Conservation (phyloP, 2,113 vertebrate genomes). For the Pseudopodoces humilis region DNA sequence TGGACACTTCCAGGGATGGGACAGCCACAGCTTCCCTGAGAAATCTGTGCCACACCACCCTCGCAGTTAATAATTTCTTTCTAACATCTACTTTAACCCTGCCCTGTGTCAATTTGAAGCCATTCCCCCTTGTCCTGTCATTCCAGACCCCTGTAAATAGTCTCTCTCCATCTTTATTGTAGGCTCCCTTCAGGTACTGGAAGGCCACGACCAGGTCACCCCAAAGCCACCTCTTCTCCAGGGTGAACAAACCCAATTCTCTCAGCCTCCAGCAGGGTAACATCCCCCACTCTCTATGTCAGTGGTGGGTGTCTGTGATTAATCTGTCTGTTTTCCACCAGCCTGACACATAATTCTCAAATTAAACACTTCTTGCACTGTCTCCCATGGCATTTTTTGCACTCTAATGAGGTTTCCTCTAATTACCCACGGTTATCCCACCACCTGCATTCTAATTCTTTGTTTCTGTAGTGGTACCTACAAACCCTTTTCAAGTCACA, state of each 20-base stretch:
- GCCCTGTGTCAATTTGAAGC: background rate
- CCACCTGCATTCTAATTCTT: background rate
- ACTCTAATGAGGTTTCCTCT: rapidly evolving
- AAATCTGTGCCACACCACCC: background rate
- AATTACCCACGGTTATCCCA: background rate
- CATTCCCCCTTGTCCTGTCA: background rate
- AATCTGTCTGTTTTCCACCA: background rate
- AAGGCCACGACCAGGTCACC: background rate
- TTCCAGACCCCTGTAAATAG: background rate
- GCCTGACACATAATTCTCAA: background rate
- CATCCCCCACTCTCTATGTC: background rate
- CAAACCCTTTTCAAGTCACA: background rate
- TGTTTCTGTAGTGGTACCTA: background rate
- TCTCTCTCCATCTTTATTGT: background rate
- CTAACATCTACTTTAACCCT: no score
- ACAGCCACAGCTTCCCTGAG: background rate
- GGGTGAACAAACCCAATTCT: background rate
- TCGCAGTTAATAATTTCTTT: background rate
- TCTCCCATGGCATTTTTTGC: background rate
- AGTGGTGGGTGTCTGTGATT: background rate
- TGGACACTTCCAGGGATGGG: background rate
- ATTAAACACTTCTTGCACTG: background rate
- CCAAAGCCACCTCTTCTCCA: background rate
- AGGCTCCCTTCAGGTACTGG: background rate
- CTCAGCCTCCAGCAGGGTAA: background rate